Base-by-base conservation (phyloP, 2,888 invertebrate species). In the Ptychoptera contaminata region DNA sequence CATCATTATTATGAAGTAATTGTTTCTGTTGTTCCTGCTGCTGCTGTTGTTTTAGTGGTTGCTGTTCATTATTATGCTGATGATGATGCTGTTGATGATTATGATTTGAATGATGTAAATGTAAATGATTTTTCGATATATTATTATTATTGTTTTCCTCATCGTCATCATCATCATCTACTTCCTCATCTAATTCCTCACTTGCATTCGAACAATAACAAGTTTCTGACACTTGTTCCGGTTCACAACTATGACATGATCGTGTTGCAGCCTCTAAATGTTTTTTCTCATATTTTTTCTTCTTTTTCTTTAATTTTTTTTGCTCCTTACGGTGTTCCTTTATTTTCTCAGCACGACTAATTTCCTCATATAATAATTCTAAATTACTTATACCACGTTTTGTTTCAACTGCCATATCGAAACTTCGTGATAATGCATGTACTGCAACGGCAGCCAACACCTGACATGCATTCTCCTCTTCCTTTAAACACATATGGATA, bases 391-490 rank as follows among this genome's bases (percentile, higher is more conserved):
- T 81, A 23, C 88, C 88, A 57, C 83, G 82, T 62, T 91, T 92
- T 49, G 77, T 76, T 65, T 93, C 92, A 29, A 92, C 82, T 5
- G 87, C 85, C 54, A 84, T 82, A 73, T 86, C 87, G 65, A 92
- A 93, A 65, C 83, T 90, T 53, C 88, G 79, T 57, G 83, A 82
- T 11, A 93, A 69, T 6, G 90, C 85, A 59, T 91, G 87, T 1
- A 91, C 79, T 1, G 82, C 84, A 7, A 87, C 84, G 38, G 87
- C 90, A 43, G 90, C 88, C 49, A 93, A 76, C 43, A 91, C 84
- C 65, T 88, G 87, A 68, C 91, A 92, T n/a, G 91, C 88, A 58
- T 87, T 83, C 62, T 92, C 92, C 60, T 92, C 91, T 61, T 91
- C 90, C 46, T 83, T 77, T 56, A 93, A 72, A 44, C 88, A 79